These are phyloP conservation scores for Agrochola lychnidis DNA, from an alignment of 2,888 invertebrate species.

Conservation along the genomic window DNA sequence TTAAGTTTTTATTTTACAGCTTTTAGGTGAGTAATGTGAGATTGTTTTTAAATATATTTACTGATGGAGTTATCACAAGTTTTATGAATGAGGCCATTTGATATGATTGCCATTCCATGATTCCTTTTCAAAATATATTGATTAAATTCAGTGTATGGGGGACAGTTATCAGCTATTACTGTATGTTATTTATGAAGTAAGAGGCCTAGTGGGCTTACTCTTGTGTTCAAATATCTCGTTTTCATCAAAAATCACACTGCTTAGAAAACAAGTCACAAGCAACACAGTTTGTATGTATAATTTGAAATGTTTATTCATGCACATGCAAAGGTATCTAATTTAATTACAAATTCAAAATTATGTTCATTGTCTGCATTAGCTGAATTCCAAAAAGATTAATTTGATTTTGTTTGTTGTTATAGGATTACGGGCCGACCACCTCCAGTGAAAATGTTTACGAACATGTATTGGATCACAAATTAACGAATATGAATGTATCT, in stretches of 20 bases:
- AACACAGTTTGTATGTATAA: conserved; percentile 36
- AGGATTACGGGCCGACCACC: conserved; percentile 90
- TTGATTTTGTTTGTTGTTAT: conserved; percentile 76
- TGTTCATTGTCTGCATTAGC: conserved; percentile 28
- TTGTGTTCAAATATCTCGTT: not conserved
- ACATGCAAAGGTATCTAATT: conserved; percentile 32
- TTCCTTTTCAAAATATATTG: conserved; percentile 68
- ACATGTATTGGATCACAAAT: conserved; percentile 87
- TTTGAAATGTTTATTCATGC: conserved; percentile 44
- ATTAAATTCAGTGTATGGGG: conserved; percentile 69
- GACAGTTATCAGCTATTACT: conserved; percentile 36
- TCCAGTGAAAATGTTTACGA: conserved; percentile 88
- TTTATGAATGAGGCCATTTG: conserved; percentile 72
- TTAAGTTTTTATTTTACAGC: conserved; percentile 60
- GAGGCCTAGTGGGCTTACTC: not conserved
- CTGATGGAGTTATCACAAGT: conserved; percentile 27
- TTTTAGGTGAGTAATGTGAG: conserved; percentile 68
- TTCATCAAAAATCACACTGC: not conserved
- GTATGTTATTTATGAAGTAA: conserved; percentile 14
- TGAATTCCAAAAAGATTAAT: conserved; percentile 41
- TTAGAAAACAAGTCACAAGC: conserved; percentile 21
- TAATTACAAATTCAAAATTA: conserved; percentile 35
- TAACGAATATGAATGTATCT: conserved; percentile 88
- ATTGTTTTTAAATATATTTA: conserved; percentile 56
- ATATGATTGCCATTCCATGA: conserved; percentile 69